Evolutionary conservation across 2,113 vertebrate species (phyloP), one percentile per base, ranked within the genome.

Genomic region (Tragulus kanchil): DNA sequence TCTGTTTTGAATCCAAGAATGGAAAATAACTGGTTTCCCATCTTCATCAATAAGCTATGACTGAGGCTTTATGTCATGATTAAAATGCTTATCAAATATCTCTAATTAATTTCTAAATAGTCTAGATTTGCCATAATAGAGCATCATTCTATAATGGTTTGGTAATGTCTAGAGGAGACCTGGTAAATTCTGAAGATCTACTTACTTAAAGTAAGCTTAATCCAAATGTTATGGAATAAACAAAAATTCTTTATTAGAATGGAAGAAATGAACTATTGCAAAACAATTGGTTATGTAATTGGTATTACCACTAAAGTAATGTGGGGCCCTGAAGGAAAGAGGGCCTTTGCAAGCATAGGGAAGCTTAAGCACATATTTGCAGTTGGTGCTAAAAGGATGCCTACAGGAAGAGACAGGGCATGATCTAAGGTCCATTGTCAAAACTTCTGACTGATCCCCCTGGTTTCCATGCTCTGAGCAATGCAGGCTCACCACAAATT

Each of bases 1-100:
- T 96, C 52, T 96, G 54, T 78, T 87, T 90, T 54, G 90, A 89
- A 78, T 58, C 31, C 52, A 96, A 91, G 45, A 95, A 93, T 69
- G 85, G 50, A 48, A 28, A 94, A 67, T 91, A 89, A 94, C 65
- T 77, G 50, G 3, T 58, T 95, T 90, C 59, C 95, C 62, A n/a
- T 97, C 59, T 93, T 86, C 78, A 73, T 95, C 90, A 88, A 82
- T 17, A 88, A 90, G 23, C 31, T 71, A 48, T 59, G 62, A 86
- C 31, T 56, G 8, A 89, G 71, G 28, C 84, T 65, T 94, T 96
- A 56, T 73, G 89, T 93, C 62, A 56, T 85, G 93, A 81, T 92
- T 78, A 81, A 52, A 84, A 69, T 67, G 26, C 8, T 89, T 97
- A 82, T 69, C 36, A 85, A 91, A 88, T 62, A 10, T 5, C 52